Conservation (phyloP, 2,888 invertebrate genomes). For the Andrena bicolor region DNA sequence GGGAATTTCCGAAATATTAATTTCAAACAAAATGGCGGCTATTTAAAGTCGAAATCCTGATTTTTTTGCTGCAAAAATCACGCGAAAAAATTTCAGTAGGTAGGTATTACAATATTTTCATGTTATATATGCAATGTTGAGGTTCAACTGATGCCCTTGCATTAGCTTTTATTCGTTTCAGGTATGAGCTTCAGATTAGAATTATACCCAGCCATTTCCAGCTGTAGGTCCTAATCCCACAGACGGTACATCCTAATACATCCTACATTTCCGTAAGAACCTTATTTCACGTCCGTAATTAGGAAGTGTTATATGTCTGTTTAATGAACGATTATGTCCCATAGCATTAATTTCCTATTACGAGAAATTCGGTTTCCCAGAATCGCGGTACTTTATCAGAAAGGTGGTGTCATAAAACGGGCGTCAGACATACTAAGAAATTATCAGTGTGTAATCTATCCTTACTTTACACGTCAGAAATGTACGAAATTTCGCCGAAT, state of each 20-base stretch:
- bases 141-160: too few relatives aligned
- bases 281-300: not conserved
- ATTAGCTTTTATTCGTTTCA: not conserved
- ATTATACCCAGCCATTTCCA: too few relatives aligned
- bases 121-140: too few relatives aligned
- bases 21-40: too few relatives aligned
- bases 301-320: not conserved
- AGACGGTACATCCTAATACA: not conserved
- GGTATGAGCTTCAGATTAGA: not conserved
- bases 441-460: constrained; percentile 21
- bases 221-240: too few relatives aligned
- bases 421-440: constrained; percentile 1
- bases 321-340: not conserved
- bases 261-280: not conserved
- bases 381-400: constrained; percentile 18
- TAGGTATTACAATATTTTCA: too few relatives aligned
- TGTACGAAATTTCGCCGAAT: constrained; percentile 10
- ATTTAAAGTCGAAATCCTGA: too few relatives aligned
- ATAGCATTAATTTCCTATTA: not conserved
- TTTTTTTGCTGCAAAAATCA: too few relatives aligned
- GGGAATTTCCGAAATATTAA: too few relatives aligned
- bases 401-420: constrained; percentile 16
- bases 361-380: not conserved
- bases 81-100: too few relatives aligned
- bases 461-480: constrained; percentile 23